These are phyloP conservation scores for Argyra leucocephala DNA, from an alignment of 2,888 invertebrate genomes.

Conservation along the genomic window DNA sequence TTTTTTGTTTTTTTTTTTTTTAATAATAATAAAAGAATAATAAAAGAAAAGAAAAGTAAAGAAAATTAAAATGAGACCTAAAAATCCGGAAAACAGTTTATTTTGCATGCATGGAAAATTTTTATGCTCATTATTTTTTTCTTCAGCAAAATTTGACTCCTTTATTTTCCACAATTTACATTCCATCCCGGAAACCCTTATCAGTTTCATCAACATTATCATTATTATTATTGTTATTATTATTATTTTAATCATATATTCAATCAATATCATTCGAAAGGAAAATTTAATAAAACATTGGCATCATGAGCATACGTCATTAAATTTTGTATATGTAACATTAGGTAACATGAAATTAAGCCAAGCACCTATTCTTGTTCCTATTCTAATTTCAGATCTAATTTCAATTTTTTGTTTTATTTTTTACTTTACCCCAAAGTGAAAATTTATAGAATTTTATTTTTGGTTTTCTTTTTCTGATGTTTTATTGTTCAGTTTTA, in stretches of 20 bases:
- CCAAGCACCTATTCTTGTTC: background rate
- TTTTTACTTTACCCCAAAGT: too few species aligned
- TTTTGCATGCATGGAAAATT: constrained; percentile 2
- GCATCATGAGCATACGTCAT: constrained; percentile 1
- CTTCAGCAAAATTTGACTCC: background rate
- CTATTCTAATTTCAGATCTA: too few species aligned
- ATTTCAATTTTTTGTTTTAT: background rate
- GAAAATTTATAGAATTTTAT: too few species aligned
- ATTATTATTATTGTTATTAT: background rate
- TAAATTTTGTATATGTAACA: background rate
- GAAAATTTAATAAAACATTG: background rate
- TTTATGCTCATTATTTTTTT: background rate
- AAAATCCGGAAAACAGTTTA: constrained; percentile 6
- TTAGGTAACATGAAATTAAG: too few species aligned
- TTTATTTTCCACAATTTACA: background rate
- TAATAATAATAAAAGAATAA: background rate
- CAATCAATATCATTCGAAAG: background rate
- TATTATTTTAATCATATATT: background rate
- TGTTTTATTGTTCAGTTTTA: too few species aligned
- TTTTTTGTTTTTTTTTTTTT: too few species aligned
- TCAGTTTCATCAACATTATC: background rate
- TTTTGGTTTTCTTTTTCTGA: too few species aligned
- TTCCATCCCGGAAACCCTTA: background rate
- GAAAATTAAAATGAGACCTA: constrained; percentile 1
- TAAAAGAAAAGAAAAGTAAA: background rate